Evolutionary conservation across 2,113 vertebrate species (phyloP).

Genomic region (Jaculus jaculus): DNA sequence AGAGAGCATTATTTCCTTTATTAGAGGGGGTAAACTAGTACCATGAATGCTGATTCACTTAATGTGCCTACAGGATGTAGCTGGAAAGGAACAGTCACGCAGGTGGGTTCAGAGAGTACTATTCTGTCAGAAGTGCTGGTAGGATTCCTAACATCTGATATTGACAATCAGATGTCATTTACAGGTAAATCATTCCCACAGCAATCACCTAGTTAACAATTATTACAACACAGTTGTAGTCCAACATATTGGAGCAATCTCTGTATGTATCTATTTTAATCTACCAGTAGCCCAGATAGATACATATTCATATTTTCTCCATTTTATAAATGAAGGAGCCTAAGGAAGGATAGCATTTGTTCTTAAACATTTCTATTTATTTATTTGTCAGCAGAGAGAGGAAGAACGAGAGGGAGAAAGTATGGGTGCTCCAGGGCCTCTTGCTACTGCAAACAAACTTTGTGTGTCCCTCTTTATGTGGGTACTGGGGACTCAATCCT

Average conservation of each 20-base stretch:
- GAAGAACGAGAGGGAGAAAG: too few species aligned
- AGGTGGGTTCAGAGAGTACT: background rate
- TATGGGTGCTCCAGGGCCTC: too few species aligned
- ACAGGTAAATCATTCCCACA: background rate
- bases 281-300: background rate
- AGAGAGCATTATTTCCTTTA: background rate
- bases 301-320: background rate
- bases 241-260: background rate
- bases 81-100: background rate
- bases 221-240: background rate
- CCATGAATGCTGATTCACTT: background rate
- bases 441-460: too few species aligned
- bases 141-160: background rate
- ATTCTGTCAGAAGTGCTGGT: background rate
- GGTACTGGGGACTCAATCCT: too few species aligned
- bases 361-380: background rate
- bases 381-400: too few species aligned
- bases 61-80: background rate
- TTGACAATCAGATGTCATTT: background rate
- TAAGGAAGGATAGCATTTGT: background rate
- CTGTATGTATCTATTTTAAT: background rate
- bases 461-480: too few species aligned
- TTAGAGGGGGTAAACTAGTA: background rate
- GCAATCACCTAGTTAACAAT: background rate
- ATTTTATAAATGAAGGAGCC: conserved; percentile 2